Conservation (phyloP, 92 coral and sea anemone genomes). For the Meandrina meandrites region DNA sequence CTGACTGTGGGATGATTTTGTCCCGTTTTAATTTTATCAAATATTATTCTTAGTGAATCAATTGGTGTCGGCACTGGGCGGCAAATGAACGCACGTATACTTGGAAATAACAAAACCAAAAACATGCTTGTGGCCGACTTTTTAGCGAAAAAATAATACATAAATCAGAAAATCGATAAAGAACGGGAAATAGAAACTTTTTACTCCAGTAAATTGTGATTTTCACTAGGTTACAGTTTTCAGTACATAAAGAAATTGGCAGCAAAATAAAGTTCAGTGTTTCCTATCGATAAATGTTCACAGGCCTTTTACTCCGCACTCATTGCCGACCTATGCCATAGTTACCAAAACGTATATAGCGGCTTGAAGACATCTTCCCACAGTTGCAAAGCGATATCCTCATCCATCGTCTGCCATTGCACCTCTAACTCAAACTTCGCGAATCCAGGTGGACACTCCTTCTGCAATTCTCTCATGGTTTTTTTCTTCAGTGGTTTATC, state of each 20-base stretch:
- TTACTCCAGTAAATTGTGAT: background rate
- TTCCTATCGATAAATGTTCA: background rate
- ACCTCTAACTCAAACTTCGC: background rate
- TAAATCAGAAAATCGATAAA: too few relatives aligned
- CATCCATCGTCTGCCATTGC: background rate
- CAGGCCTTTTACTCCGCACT: background rate
- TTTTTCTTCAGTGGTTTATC: background rate
- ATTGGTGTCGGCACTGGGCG: too few relatives aligned
- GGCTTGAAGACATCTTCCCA: conserved; percentile 11
- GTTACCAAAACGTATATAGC: background rate
- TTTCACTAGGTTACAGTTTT: background rate
- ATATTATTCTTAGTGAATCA: too few relatives aligned
- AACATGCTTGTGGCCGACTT: too few relatives aligned
- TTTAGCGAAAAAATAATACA: too few relatives aligned
- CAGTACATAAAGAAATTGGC: background rate
- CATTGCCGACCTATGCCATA: background rate
- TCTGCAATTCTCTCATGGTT: background rate
- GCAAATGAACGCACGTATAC: too few relatives aligned
- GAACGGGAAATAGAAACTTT: too few relatives aligned
- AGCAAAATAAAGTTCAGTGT: background rate
- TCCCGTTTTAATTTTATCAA: too few relatives aligned
- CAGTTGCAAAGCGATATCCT: conserved; percentile 3
- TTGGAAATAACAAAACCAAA: too few relatives aligned
- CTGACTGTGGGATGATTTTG: too few relatives aligned
- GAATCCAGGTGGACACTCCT: background rate